Conservation (phyloP, 2,797 vertebrate species). For the Sphenodon punctatus region DNA sequence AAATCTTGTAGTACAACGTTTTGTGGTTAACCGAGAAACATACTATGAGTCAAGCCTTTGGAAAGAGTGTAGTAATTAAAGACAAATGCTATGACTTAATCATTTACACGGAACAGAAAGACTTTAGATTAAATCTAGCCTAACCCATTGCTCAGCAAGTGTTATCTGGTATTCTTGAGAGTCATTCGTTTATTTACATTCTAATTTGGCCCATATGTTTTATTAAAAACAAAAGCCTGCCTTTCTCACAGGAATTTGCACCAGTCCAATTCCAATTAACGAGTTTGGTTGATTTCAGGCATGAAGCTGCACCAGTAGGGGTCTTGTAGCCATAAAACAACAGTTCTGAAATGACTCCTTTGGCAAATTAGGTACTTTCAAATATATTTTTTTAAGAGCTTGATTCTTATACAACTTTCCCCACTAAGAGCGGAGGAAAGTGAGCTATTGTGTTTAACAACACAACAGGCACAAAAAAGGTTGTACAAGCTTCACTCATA, state of each 20-base stretch:
- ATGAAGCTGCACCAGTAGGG: constrained; percentile 33
- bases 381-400: neutral
- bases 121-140: constrained; percentile 81
- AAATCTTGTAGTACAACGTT: constrained; percentile 82
- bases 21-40: constrained; percentile 83
- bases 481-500: neutral
- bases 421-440: neutral
- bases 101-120: constrained; percentile 78
- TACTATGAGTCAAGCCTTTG: constrained; percentile 80
- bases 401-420: constrained; percentile 1
- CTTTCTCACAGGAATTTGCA: constrained; percentile 63
- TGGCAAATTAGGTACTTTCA: neutral
- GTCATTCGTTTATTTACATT: constrained; percentile 79
- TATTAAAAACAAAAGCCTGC: constrained; percentile 67
- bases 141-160: constrained; percentile 81
- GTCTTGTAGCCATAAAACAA: constrained; percentile 18
- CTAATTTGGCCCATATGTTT: constrained; percentile 81
- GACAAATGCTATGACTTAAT: constrained; percentile 86
- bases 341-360: neutral
- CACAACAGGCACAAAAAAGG: neutral
- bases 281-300: constrained; percentile 49
- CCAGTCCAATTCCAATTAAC: constrained; percentile 52
- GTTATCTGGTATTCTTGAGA: constrained; percentile 79
- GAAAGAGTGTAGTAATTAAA: constrained; percentile 83
- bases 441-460: neutral